These are phyloP conservation scores for Hyposmocoma kahamanoa DNA, from an alignment of 1,140 invertebrate species.

Conservation along the genomic window DNA sequence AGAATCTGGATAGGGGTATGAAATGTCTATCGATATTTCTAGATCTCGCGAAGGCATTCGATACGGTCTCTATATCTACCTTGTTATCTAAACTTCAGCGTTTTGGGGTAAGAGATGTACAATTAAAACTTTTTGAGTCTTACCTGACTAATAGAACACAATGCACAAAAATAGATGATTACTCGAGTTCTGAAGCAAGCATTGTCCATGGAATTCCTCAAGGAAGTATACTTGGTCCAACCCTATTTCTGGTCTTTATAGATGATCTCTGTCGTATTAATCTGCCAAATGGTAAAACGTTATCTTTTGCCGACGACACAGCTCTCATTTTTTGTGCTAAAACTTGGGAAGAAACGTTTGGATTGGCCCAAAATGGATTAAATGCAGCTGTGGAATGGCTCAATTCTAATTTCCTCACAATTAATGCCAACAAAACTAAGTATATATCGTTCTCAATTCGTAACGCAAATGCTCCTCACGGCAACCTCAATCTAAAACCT, in stretches of 20 bases:
- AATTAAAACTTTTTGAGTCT: not conserved
- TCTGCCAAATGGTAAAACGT: not conserved
- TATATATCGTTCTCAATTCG: no score
- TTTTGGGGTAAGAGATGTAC: not conserved
- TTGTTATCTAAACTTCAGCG: not conserved
- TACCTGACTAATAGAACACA: not conserved
- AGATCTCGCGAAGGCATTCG: not conserved
- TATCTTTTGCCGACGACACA: conserved; percentile 3
- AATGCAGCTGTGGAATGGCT: not conserved
- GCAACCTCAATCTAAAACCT: no score
- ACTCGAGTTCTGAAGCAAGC: not conserved
- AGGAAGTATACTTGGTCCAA: not conserved
- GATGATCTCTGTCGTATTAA: not conserved
- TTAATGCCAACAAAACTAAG: conserved; percentile 3
- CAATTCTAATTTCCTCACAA: not conserved
- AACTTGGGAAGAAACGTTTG: not conserved
- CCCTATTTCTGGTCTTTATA: not conserved
- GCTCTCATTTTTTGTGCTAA: not conserved
- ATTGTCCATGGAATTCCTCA: not conserved
- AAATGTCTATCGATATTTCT: not conserved
- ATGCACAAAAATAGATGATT: not conserved
- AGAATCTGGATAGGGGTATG: not conserved
- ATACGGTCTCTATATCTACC: not conserved
- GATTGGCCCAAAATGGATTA: not conserved
- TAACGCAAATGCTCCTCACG: no score